Conservation (phyloP, 1,140 invertebrate genomes). For the Archivesica marissinica region DNA sequence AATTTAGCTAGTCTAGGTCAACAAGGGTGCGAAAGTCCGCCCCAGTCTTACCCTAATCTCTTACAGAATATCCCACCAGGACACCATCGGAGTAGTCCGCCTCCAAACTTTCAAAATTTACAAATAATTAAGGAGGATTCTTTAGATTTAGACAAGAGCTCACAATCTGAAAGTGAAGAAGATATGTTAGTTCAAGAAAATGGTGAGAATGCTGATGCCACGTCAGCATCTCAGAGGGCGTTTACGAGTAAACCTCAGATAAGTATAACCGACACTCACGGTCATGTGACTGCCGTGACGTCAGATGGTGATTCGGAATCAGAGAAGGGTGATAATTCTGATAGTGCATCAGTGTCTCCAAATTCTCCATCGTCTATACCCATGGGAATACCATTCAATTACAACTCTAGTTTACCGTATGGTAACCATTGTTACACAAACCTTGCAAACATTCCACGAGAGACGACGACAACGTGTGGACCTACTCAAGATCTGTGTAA, state of each 20-base stretch:
- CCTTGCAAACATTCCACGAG: slow-evolving; percentile 69
- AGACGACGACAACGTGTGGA: slow-evolving; percentile 10
- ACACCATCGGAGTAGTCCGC: slow-evolving; percentile 76
- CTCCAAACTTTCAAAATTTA: slow-evolving; percentile 87
- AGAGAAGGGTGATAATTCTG: slow-evolving; percentile 85
- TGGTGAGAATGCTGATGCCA: slow-evolving; percentile 20
- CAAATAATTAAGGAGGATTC: slow-evolving; percentile 93
- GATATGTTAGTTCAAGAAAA: slow-evolving; percentile 81
- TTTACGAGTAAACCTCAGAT: slow-evolving; percentile 89
- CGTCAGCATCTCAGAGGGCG: not conserved
- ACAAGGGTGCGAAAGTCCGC: slow-evolving; percentile 66
- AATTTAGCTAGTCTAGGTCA: slow-evolving; percentile 47
- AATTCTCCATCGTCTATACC: slow-evolving; percentile 29
- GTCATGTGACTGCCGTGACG: slow-evolving; percentile 88
- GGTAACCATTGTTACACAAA: slow-evolving; percentile 68
- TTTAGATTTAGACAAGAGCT: slow-evolving; percentile 85
- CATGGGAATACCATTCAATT: slow-evolving; percentile 44
- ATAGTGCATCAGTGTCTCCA: slow-evolving; percentile 51
- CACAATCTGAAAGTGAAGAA: slow-evolving; percentile 70
- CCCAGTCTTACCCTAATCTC: slow-evolving; percentile 69
- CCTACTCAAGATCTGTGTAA: slow-evolving; percentile 7
- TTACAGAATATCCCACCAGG: slow-evolving; percentile 70
- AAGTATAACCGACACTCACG: slow-evolving; percentile 92
- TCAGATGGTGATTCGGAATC: slow-evolving; percentile 85
- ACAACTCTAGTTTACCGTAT: slow-evolving; percentile 52